phyloP scores from a whole-genome alignment of 2,797 vertebrate genomes.

The Melanogrammus aeglefinus region DNA sequence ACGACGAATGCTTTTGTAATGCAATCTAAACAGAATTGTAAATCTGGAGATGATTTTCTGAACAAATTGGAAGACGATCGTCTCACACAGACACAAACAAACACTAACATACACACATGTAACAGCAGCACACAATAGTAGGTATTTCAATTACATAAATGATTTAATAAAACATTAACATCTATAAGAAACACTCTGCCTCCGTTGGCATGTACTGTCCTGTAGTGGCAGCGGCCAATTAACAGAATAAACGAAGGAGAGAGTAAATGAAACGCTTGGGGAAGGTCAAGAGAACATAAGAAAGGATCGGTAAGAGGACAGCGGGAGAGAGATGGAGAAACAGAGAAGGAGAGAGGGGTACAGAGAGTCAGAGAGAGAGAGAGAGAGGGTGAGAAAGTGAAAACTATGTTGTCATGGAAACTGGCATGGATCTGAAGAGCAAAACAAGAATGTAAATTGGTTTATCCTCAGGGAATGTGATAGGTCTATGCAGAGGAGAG shows the following conservation, averaged over 20 bases:
- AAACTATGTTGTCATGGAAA: constrained; percentile 93
- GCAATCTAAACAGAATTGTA: background rate
- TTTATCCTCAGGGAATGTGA: constrained; percentile 76
- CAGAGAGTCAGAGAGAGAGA: constrained; percentile 26
- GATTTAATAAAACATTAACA: background rate
- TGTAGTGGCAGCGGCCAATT: constrained; percentile 56
- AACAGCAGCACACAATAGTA: background rate
- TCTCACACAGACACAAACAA: background rate
- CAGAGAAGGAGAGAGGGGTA: constrained; percentile 66
- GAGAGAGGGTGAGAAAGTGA: constrained; percentile 72
- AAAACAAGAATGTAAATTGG: constrained; percentile 85
- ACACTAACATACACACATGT: background rate
- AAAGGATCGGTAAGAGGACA: constrained; percentile 59
- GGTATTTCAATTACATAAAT: background rate
- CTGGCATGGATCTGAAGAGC: constrained; percentile 82
- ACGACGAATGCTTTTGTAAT: background rate
- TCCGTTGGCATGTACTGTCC: background rate
- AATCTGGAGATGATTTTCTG: background rate
- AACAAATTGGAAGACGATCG: background rate
- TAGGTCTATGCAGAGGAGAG: constrained; percentile 44
- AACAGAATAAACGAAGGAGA: constrained; percentile 56
- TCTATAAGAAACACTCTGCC: background rate
- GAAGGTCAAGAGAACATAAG: constrained; percentile 64
- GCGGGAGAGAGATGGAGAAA: constrained; percentile 36
- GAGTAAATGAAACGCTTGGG: constrained; percentile 57